Base-by-base conservation (phyloP, 23 tunicate genomes). In the Ascidia mentula region DNA sequence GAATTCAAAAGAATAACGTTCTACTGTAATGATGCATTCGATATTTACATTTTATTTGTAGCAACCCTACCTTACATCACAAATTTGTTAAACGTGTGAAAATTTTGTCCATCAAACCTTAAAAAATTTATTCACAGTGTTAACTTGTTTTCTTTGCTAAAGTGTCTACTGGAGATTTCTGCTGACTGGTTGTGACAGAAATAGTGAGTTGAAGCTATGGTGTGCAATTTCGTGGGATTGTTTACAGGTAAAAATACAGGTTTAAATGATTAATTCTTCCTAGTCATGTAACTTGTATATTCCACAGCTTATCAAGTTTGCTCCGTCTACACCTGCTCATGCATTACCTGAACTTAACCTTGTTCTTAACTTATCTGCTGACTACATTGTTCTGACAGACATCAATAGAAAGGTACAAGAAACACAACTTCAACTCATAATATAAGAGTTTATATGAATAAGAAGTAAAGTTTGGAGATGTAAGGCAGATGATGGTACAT, bases 131-230 rank as follows among this genome's bases (percentile, higher is more conserved):
- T n/a, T n/a, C n/a, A n/a, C n/a, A n/a, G n/a, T n/a, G n/a, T n/a
- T 15, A 42, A 42, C 12, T 42, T 15, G 15, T 42, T 79, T 69
- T 7, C 34, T 37, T 59, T 32, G 18, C 34, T 78, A 35, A 34
- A 87, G 92, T 34, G 76, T 87, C 60, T 92, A 77, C 79, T 92
- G 97, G 97, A 83, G 92, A 59, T 87, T 87, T 74, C 74, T 92
- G 80, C 38, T 92, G 74, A 87, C 92, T 34, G 97, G 97, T 31
- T 79, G 85, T 36, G 84, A 85, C 61, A 73, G 89, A 45, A 92
- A 92, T 38, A 79, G 45, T 42, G 97, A 92, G 69, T 77, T 92
- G 74, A 92, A 87, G 74, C 61, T 92, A 0, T 92, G 91, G 92
- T 87, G 92, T 72, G 87, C 97, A 7, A 88, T 87, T 18, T 34